phyloP scores from a whole-genome alignment of 2,113 vertebrate species.

The Setophaga coronata region DNA sequence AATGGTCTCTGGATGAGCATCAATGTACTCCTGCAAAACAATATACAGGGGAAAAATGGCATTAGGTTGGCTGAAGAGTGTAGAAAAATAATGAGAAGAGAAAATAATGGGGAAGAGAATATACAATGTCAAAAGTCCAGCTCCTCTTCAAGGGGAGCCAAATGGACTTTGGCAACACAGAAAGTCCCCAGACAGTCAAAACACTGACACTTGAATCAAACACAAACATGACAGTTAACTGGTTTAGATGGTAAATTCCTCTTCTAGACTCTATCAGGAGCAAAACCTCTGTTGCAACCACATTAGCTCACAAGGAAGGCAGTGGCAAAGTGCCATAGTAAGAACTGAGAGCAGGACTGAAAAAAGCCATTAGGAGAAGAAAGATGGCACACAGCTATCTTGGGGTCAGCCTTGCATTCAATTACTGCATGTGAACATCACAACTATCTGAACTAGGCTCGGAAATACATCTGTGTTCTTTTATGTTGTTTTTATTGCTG shows the following conservation, averaged over 20 bases:
- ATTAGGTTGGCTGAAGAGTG: not conserved
- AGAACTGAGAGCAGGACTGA: not conserved
- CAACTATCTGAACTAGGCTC: not conserved
- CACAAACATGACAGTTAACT: not conserved
- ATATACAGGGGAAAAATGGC: not conserved
- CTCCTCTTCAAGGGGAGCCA: not conserved
- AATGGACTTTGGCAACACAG: not conserved
- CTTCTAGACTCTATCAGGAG: not conserved
- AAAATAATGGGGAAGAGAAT: not conserved
- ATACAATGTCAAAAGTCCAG: not conserved
- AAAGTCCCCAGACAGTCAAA: not conserved
- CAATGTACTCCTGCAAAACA: conserved; percentile 91
- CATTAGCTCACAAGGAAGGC: not conserved
- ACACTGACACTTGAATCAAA: not conserved
- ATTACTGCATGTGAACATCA: not conserved
- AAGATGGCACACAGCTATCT: not conserved
- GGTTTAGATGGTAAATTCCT: not conserved
- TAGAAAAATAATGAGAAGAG: not conserved
- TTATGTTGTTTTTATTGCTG: not conserved
- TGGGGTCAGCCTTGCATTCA: not conserved
- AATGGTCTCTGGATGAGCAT: conserved; percentile 97
- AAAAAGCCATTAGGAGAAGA: conserved; percentile 24
- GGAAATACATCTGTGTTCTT: not conserved
- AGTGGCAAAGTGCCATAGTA: not conserved
- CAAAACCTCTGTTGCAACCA: not conserved